Percentiles rank a stretch among this genome's conserved stretches.
phyloP scores from a whole-genome alignment of 2,797 vertebrate species.

The Danio aesculapii region DNA sequence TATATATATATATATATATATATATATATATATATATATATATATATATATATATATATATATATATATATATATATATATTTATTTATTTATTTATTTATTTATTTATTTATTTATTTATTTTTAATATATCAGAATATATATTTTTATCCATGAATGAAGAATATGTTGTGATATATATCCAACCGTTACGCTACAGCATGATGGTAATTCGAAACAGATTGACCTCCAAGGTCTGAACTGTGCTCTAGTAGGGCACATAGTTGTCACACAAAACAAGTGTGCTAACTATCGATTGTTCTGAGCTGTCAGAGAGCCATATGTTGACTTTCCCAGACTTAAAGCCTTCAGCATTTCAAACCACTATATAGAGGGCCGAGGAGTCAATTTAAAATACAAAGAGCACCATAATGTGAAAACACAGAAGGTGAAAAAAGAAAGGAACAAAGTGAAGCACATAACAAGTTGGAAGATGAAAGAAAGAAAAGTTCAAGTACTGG shows the following conservation, averaged over 20 bases:
- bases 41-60: no score
- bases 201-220: neutral
- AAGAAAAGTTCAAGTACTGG: conserved; percentile 37
- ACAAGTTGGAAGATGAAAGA: conserved; percentile 29
- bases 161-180: neutral
- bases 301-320: neutral
- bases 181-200: neutral
- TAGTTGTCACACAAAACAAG: neutral
- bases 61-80: no score
- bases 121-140: neutral
- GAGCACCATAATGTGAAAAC: conserved; percentile 23
- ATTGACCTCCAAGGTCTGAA: neutral
- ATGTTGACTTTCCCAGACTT: conserved; percentile 40
- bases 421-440: conserved; percentile 27
- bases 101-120: no score
- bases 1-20: no score
- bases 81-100: no score
- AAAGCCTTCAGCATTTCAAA: neutral
- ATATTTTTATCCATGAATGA: neutral
- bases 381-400: neutral
- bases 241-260: neutral
- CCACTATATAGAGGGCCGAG: neutral
- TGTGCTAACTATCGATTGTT: conserved; percentile 10
- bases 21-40: no score
- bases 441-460: conserved; percentile 14